Evolutionary conservation across 2,888 invertebrate genomes (phyloP), one percentile per base, ranked within the genome.

Genomic region (Athalia rosae): DNA sequence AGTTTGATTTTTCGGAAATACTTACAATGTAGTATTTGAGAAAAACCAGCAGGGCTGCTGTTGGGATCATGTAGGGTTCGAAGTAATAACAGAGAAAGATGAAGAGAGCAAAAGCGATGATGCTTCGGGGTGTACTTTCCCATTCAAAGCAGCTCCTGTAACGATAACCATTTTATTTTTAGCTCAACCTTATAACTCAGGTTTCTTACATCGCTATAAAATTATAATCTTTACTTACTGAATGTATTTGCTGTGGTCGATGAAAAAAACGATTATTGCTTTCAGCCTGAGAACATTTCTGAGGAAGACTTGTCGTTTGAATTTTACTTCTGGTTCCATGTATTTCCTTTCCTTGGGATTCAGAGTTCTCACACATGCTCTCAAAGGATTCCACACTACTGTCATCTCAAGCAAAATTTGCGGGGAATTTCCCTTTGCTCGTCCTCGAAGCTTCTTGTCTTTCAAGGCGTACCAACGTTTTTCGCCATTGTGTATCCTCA

Each of bases 271-370:
- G 11, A 97, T 95, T 77, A 99, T 95, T 61, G 95, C 94, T 89
- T 98, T 97, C 77, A 99, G 92, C 83, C 99, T 93, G 91, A 97
- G 94, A 8, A 99, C 98, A 88, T 99, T 99, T 74, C 96, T 93
- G 79, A 99, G 94, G 89, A 99, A 98, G 73, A 98, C 92, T 87
- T 98, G 96, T 82, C 98, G 93, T 90, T 99, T 99, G 90, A 99
- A 99, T 89, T 98, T 98, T 1, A 96, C 93, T 87, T 99, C 99
- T 81, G 95, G 95, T 85, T 96, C 95, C 94, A 99, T 97, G 86
- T 97, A 97, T 89, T 99, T 99, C 76, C 96, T 95, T 90, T 99
- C 99, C 84, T 94, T 96, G 0, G 99, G 99, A 90, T 98, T 98
- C 62, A 99, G 92, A 3, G 97, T 98, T 81, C 98, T 92, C 77